These are phyloP conservation scores for Melitaea athalia DNA, from an alignment of 2,888 invertebrate species.

Conservation along the genomic window DNA sequence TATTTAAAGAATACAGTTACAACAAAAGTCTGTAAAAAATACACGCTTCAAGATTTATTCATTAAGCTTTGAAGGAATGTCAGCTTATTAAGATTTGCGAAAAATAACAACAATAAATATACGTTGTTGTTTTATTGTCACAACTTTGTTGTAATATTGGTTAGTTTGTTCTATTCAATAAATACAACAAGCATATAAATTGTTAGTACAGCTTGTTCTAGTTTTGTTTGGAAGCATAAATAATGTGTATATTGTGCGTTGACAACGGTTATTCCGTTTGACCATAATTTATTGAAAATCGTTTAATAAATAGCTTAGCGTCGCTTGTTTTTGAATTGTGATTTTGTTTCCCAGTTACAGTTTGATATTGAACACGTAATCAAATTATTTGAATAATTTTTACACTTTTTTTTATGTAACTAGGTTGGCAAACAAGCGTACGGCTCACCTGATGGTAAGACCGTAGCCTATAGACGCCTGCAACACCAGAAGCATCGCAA, in stretches of 20 bases:
- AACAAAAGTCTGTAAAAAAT: no score
- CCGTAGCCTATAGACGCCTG: no score
- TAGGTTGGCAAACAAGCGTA: no score
- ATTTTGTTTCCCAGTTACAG: background rate
- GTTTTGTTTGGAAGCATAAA: constrained; percentile 1
- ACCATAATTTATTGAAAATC: constrained; percentile 4
- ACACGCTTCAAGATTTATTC: no score
- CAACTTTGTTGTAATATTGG: background rate
- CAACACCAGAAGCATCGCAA: no score
- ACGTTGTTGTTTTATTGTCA: background rate
- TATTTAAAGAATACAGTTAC: no score
- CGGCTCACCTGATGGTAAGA: no score
- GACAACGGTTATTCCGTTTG: background rate
- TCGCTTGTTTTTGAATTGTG: background rate
- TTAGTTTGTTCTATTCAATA: background rate
- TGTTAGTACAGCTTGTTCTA: background rate
- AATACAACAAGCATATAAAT: background rate
- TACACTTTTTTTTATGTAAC: no score
- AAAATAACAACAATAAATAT: no score
- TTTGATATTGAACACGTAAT: background rate
- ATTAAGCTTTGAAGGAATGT: no score
- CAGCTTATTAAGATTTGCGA: no score
- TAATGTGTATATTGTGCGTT: background rate
- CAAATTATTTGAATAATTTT: background rate
- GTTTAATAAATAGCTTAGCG: background rate